Evolutionary conservation across 2,888 invertebrate genomes (phyloP), one percentile per base, ranked within the genome.

Genomic region (Lasioglossum lativentre): DNA sequence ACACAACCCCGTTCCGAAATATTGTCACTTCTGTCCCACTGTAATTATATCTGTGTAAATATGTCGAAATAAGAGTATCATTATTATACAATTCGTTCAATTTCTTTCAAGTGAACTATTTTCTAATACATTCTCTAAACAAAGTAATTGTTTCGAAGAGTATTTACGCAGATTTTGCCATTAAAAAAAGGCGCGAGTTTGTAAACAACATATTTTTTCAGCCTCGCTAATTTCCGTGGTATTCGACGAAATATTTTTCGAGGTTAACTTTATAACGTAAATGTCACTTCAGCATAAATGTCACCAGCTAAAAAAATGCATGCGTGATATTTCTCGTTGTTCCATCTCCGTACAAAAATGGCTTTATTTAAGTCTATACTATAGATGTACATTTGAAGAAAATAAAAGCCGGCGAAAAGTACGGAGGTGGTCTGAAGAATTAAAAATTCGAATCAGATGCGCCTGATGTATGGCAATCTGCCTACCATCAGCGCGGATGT

Each of bases 31-130:
- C 63, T n/a, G 23, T 47, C 45, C 63, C 8, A 30, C 30, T 2
- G 14, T 76, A 47, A 78, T 84, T 75, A 82, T 30, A 63, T 34
- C 75, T 75, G 80, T 77, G 84, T 77, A 77, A 82, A 68, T 75
- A 70, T 4, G 14, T 19, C 10, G n/a, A 79, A 82, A 73, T 77
- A 72, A 59, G 34, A 66, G 38, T 34, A 56, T 38, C 30, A 16
- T 27, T 73, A 23, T 45, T 5, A 56, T 5, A 38, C 27, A 14
- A 63, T 30, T 30, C 63, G 30, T 16, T 27, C 1, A 0, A 16
- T 47, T 19, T 70, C 4, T 14, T 30, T 30, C 12, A 5, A 59
- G 14, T 16, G 30, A 16, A 63, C 27, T 1, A 27, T 27, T 27
- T 27, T 59, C 3, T 8, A 47, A n/a, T 27, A 4, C 4, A 27